Base-by-base conservation (phyloP, 2,888 invertebrate genomes). In the Dasypolia templi region DNA sequence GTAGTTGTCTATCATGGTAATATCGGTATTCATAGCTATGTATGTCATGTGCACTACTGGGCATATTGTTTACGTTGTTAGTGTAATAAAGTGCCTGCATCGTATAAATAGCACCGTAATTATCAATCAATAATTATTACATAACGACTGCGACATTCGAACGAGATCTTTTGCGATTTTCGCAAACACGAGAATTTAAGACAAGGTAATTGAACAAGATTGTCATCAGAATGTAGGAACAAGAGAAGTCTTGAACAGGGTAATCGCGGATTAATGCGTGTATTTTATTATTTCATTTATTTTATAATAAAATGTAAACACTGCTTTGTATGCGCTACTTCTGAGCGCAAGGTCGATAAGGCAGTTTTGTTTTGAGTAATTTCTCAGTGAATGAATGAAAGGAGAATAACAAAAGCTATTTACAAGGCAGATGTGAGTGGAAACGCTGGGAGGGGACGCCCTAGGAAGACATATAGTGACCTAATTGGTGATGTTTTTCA, bases 131-230 rank as follows among this genome's bases (percentile, higher is more conserved):
- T 29, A 44, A 65, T 83, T n/a, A 85, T 83, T 77, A 64, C 72
- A 80, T 75, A 65, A 81, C 71, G 44, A 81, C 75, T 70, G 67
- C 71, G 82, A 77, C 86, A 86, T 83, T 80, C 78, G 71, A 81
- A 81, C 86, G 39, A 67, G 84, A 80, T 79, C 64, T 74, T 61
- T 56, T 17, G 55, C 4, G 44, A 49, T 19, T 76, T 56, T 68
- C 46, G 65, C 59, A 12, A 32, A 29, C 61, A 49, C 42, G 9
- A 14, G n/a, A 19, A 29, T 49, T 56, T 63, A 58, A 51, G 32
- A 68, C 51, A 9, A 53, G 51, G 5, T 75, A 80, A 75, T 65
- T 83, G 58, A 58, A 58, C 58, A 69, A 70, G 66, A 83, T 83
- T 83, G 64, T 67, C 11, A 79, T 81, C 59, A 73, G n/a, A 83